Evolutionary conservation across 2,797 vertebrate species (phyloP), one percentile per base, ranked within the genome.

Genomic region (Alfaro cultratus): DNA sequence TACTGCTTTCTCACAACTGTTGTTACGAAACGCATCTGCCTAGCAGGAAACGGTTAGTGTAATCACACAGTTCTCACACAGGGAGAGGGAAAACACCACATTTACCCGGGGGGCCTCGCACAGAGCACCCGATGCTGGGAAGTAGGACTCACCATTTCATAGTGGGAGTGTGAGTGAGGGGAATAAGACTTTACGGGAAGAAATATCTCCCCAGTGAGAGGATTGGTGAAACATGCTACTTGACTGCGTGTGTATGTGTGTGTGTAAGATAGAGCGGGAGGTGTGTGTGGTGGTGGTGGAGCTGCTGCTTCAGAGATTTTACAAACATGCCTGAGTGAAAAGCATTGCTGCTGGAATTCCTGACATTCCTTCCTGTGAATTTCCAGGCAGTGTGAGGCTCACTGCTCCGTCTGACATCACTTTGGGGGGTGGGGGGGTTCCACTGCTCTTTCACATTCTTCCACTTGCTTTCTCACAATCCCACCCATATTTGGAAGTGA

Each of bases 401-500:
- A 73, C 87, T 89, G 88, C 86, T 93, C 91, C 88, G 86, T 91
- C 88, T 94, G 93, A 95, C 95, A 93, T 95, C 93, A 93, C 83
- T 70, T 87, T 90, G 93, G 90, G 89, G 43, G 23, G 86, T 91
- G 89, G 92, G 90, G 91, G 94, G 91, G 90, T 93, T 95, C 93
- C 94, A 85, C 92, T 87, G 91, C 86, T 45, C 84, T 93, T 94
- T 91, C 85, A 89, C 91, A 88, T 91, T 92, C 91, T 83, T 89
- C 86, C 93, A 92, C 87, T 81, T 77, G 76, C 92, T 93, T 86
- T 73, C 93, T 80, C 87, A 83, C 91, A 91, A 94, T 92, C 92
- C 90, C 93, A 93, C 92, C 95, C 95, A 95, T 96, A 95, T 96
- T 96, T 95, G 95, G 95, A 95, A 94, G 93, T 82, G 89, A 93